These are phyloP conservation scores for Tipula lateralis DNA, from an alignment of 2,888 invertebrate genomes.

Conservation along the genomic window DNA sequence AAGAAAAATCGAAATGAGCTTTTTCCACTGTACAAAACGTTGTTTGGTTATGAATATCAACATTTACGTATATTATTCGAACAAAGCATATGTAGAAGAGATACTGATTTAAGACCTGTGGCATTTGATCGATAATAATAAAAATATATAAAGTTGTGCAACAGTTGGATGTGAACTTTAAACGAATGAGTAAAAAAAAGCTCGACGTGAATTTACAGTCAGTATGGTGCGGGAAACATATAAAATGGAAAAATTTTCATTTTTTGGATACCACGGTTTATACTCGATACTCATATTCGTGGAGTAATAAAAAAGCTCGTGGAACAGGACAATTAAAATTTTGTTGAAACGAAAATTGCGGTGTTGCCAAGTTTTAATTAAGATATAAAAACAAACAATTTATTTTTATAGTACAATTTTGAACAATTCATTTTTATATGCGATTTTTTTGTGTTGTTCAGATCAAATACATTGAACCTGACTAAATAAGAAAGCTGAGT, in stretches of 20 bases:
- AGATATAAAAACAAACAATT: background rate
- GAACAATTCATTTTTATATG: background rate
- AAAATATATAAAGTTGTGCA: background rate
- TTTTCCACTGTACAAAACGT: background rate
- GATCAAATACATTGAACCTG: background rate
- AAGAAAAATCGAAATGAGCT: background rate
- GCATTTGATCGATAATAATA: background rate
- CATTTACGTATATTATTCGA: background rate
- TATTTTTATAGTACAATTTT: no score
- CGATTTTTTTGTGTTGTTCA: background rate
- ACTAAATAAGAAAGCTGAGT: no score
- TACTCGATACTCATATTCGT: no score
- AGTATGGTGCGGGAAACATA: background rate
- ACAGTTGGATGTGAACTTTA: background rate
- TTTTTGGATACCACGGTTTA: background rate
- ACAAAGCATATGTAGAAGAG: background rate
- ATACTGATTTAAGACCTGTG: slow-evolving; percentile 9
- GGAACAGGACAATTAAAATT: background rate
- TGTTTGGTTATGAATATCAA: background rate
- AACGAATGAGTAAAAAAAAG: background rate
- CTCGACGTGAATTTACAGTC: background rate
- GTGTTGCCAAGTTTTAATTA: background rate
- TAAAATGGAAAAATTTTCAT: background rate
- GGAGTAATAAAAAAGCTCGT: background rate
- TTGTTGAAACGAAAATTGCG: background rate